Percentiles rank a stretch among this genome's conserved stretches.
Conservation (phyloP, 1,140 invertebrate genomes). For the Drosophila ohnishii region DNA sequence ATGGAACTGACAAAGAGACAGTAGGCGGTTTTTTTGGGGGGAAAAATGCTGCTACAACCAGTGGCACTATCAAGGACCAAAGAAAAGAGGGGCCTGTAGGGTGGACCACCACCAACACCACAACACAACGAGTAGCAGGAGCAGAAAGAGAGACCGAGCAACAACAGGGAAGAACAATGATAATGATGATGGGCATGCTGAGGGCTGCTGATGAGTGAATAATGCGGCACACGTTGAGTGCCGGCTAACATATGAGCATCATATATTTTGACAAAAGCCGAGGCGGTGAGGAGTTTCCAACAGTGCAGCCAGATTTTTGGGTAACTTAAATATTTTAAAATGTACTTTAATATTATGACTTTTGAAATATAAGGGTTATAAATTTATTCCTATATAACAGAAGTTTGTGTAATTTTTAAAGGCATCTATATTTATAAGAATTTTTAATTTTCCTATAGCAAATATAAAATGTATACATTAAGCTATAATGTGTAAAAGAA, state of each 20-base stretch:
- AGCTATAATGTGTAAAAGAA: not conserved
- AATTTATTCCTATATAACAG: too few species aligned
- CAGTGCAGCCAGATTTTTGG: conserved; percentile 4
- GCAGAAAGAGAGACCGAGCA: conserved; percentile 13
- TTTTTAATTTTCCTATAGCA: too few species aligned
- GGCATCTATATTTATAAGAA: too few species aligned
- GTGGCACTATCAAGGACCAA: conserved; percentile 43
- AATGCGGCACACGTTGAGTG: conserved; percentile 74
- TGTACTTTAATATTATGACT: too few species aligned
- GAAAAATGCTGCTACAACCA: conserved; percentile 5
- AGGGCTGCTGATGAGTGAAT: conserved; percentile 72
- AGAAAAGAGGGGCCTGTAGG: not conserved
- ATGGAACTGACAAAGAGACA: conserved; percentile 65
- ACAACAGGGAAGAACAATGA: conserved; percentile 65
- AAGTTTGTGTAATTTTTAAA: too few species aligned
- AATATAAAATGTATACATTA: too few species aligned
- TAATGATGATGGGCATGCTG: conserved; percentile 73
- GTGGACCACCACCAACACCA: conserved; percentile 23
- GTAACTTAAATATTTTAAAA: not conserved
- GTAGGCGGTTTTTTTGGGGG: conserved; percentile 18
- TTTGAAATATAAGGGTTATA: too few species aligned
- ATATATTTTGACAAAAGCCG: conserved; percentile 71
- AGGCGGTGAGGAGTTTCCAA: conserved; percentile 3
- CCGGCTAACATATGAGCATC: conserved; percentile 72
- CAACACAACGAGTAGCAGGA: conserved; percentile 13